Evolutionary conservation across 1,140 invertebrate genomes (phyloP).

Genomic region (Kradibia gibbosae): DNA sequence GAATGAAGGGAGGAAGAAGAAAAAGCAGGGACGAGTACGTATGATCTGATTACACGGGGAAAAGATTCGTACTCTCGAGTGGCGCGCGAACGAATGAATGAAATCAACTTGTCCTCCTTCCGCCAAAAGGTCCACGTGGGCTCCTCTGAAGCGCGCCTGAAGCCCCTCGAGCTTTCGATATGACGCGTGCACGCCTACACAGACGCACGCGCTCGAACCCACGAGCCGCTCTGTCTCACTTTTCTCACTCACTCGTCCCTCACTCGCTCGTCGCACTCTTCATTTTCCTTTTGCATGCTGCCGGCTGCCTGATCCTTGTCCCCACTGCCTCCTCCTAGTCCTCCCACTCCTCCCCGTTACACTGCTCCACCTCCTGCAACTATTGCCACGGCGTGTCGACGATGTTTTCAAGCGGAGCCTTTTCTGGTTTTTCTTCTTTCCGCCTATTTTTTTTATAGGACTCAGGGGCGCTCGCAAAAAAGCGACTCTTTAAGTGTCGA

Average conservation of each 20-base stretch:
- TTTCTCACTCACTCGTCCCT: constrained; percentile 53
- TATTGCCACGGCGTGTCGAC: constrained; percentile 42
- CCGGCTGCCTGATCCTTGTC: constrained; percentile 30
- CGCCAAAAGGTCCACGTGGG: constrained; percentile 62
- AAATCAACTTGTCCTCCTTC: constrained; percentile 66
- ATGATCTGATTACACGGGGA: constrained; percentile 49
- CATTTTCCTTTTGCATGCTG: constrained; percentile 55
- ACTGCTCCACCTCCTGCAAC: constrained; percentile 21
- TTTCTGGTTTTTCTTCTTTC: constrained; percentile 33
- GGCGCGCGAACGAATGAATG: constrained; percentile 63
- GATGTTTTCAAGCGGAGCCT: constrained; percentile 50
- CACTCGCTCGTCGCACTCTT: constrained; percentile 53
- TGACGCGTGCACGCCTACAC: constrained; percentile 12
- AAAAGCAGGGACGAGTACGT: constrained; percentile 34
- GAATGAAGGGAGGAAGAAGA: constrained; percentile 1
- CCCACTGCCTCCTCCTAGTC: constrained; percentile 53
- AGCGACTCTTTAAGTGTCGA: constrained; percentile 28
- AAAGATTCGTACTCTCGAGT: constrained; percentile 55
- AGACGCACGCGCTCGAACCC: neutral
- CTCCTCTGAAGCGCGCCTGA: constrained; percentile 60
- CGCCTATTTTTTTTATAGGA: constrained; percentile 10
- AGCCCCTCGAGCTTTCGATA: constrained; percentile 58
- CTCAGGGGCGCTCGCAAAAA: constrained; percentile 33
- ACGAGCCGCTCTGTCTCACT: constrained; percentile 42
- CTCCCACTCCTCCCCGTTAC: constrained; percentile 29